Conservation (phyloP, 1,140 invertebrate species). For the Mizuhopecten yessoensis region DNA sequence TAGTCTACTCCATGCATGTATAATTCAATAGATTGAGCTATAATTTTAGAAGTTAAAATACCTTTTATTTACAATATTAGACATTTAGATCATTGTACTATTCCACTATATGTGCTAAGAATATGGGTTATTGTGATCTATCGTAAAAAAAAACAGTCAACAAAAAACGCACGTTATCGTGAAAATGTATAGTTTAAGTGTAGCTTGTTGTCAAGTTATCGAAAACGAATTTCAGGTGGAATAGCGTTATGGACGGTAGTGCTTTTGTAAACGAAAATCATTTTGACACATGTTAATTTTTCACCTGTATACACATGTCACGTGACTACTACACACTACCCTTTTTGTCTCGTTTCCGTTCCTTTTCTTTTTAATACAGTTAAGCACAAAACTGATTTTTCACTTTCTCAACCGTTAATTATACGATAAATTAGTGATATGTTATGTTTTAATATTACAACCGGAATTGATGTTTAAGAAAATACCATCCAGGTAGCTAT, state of each 20-base stretch:
- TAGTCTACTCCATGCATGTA: no score
- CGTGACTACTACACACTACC: neutral
- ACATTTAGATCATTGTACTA: no score
- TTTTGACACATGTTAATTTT: constrained; percentile 7
- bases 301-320: constrained; percentile 9
- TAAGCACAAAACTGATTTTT: neutral
- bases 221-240: neutral
- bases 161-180: no score
- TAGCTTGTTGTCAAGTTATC: neutral
- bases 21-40: no score
- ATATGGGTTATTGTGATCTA: no score
- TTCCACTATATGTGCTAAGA: no score
- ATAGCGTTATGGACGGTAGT: neutral
- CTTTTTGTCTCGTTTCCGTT: neutral
- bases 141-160: no score
- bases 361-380: neutral
- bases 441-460: neutral
- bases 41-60: no score
- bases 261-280: constrained; percentile 2
- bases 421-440: neutral
- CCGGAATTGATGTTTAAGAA: neutral
- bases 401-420: no score
- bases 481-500: neutral
- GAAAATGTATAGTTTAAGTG: neutral
- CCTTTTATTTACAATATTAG: no score